Percentiles rank a stretch among this genome's conserved stretches.
phyloP scores from a whole-genome alignment of 2,113 vertebrate genomes.

The Lamprotornis superbus region DNA sequence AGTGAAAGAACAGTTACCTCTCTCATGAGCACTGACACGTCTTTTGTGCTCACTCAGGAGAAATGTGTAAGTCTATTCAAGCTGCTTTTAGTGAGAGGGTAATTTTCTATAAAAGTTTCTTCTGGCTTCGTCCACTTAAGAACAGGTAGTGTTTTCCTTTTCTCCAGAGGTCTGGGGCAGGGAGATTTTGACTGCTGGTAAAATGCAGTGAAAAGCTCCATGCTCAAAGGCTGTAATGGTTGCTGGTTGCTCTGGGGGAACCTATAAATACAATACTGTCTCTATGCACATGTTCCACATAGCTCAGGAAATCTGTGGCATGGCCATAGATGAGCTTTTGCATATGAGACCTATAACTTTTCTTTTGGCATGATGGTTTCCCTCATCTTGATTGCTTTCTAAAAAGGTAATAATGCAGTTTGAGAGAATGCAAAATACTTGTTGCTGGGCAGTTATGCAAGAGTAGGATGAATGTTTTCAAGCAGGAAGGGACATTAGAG shows the following conservation, averaged over 20 bases:
- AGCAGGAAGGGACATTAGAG: not conserved
- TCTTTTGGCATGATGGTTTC: not conserved
- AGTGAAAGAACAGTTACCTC: not conserved
- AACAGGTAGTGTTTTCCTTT: not conserved
- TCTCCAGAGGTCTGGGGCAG: not conserved
- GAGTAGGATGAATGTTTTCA: not conserved
- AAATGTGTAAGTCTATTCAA: not conserved
- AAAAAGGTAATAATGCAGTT: not conserved
- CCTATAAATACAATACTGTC: not conserved
- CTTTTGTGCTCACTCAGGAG: not conserved
- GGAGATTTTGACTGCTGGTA: not conserved
- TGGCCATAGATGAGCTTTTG: not conserved
- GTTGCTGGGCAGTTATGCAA: not conserved
- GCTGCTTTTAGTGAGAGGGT: not conserved
- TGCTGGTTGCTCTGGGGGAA: not conserved
- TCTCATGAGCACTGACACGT: not conserved
- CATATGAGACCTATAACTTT: not conserved
- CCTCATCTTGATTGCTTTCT: not conserved
- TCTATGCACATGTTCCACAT: not conserved
- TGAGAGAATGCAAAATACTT: not conserved
- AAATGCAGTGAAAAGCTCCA: not conserved
- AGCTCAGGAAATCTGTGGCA: not conserved
- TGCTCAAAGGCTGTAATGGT: not conserved
- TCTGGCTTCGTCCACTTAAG: not conserved
- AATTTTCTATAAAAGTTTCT: not conserved